Base-by-base conservation (phyloP, 2,113 vertebrate genomes). In the Thalassoma bifasciatum region DNA sequence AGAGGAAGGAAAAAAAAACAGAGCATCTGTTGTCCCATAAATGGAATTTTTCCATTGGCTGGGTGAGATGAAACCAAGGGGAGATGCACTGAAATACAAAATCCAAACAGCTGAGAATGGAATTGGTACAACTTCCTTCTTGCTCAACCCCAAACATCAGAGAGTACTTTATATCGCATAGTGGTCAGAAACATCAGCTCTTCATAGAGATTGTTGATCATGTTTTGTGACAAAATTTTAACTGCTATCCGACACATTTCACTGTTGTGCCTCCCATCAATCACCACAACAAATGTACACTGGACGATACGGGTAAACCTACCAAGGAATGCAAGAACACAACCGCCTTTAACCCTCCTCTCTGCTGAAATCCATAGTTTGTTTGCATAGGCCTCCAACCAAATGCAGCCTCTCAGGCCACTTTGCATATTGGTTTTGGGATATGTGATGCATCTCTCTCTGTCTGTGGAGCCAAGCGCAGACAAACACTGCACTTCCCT, bases 11-110 rank as follows among this genome's bases (percentile, higher is more conserved):
- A 30, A 40, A 56, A n/a, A 34, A 59, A 60, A 49, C 1, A 6
- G 60, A 86, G 82, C 76, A 84, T 86, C 84, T 88, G 82, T 72
- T 86, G 75, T 83, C 61, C 73, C 78, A 85, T 72, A 83, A 85
- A 84, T 87, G 51, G 59, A 74, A 38, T 76, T 53, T 50, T 69
- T 80, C 56, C 46, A 78, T 78, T 64, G 47, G 66, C 40, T 19
- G 36, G 21, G 46, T 80, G 34, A 57, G 70, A 75, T 49, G 59
- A 82, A 85, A 83, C 77, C 62, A 61, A 52, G 54, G 68, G 56
- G 50, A 65, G 38, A 65, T 13, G 67, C 23, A 75, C 8, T 72
- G 64, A 54, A 10, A 50, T 37, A 77, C 36, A 30, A 2, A 19
- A 51, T 56, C n/a, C 10, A 17, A 61, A 57, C 50, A 63, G 30